Base-by-base conservation (phyloP, 1,140 invertebrate species). In the Drosophila guanche region DNA sequence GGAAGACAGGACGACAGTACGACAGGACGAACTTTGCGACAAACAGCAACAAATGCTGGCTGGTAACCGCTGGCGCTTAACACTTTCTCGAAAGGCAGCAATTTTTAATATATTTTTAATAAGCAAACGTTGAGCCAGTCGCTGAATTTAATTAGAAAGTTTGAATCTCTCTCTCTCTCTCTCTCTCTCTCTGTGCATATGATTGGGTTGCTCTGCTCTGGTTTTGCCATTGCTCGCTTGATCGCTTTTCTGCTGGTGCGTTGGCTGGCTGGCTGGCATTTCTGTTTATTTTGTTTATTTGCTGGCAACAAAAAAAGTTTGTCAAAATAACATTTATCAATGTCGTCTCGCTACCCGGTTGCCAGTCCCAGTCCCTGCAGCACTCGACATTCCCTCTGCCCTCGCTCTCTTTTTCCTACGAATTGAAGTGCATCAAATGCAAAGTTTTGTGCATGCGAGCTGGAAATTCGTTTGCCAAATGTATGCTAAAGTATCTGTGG, bases 1-100 rank as follows among this genome's bases (percentile, higher is more conserved):
- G n/a, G n/a, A n/a, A n/a, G n/a, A n/a, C n/a, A n/a, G n/a, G n/a
- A n/a, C n/a, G n/a, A n/a, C n/a, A n/a, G n/a, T n/a, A n/a, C 77
- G 72, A 62, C 58, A 46, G 61, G 27, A 43, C 23, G 67, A 77
- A 78, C 60, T 77, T 77, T 71, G 61, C 41, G 54, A 52, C 45
- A 75, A 56, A 53, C 70, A 75, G 54, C 70, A 59, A 60, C 60
- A 71, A 80, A 56, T 71, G 75, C 76, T 59, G 79, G 61, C 76
- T 59, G 79, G 61, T 68, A 80, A 80, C 79, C 58, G 79, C 78
- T 78, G 60, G 78, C 59, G 79, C 79, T 69, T 57, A 81, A 83
- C 78, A 83, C 78, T 78, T 81, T 78, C 73, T 22, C 33, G 33
- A 37, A 10, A 10, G 53, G 47, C 29, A 12, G 22, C 47, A 23